Evolutionary conservation across 2,113 vertebrate genomes (phyloP).

Genomic region (Gambusia affinis): DNA sequence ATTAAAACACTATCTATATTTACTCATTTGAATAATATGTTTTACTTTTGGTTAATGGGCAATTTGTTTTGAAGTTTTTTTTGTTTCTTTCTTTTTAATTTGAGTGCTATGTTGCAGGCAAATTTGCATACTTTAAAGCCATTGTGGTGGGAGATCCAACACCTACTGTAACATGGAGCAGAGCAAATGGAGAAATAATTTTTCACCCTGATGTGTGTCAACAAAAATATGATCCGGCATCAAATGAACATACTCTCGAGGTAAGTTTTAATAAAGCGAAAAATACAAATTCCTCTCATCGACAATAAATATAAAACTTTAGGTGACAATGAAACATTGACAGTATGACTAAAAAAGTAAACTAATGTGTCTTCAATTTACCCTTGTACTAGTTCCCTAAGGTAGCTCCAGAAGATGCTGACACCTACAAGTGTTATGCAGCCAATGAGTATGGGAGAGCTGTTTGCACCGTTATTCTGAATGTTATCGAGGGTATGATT

Average conservation of each 20-base stretch:
- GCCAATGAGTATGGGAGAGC: conserved; percentile 87
- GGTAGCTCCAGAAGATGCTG: conserved; percentile 79
- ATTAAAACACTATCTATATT: not conserved
- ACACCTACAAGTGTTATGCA: conserved; percentile 87
- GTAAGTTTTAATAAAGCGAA: conserved; percentile 51
- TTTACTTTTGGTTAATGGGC: too few relatives aligned
- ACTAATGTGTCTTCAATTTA: conserved; percentile 12
- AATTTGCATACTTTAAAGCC: conserved; percentile 85
- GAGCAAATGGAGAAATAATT: conserved; percentile 75
- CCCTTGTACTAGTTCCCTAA: conserved; percentile 82
- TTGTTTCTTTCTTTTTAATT: not conserved
- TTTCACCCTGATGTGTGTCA: conserved; percentile 77
- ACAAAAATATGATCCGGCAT: conserved; percentile 64
- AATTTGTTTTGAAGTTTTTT: not conserved
- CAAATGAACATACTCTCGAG: conserved; percentile 84
- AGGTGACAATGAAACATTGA: not conserved
- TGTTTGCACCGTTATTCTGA: conserved; percentile 82
- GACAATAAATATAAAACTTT: not conserved
- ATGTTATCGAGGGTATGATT: conserved; percentile 85
- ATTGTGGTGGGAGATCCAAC: conserved; percentile 83
- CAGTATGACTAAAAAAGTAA: not conserved
- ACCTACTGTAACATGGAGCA: conserved; percentile 84
- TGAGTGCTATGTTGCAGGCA: conserved; percentile 77
- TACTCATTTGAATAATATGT: not conserved
- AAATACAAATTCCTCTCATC: not conserved